Evolutionary conservation across 2,797 vertebrate species (phyloP), one percentile per base, ranked within the genome.

Genomic region (Hippocampus kuda): DNA sequence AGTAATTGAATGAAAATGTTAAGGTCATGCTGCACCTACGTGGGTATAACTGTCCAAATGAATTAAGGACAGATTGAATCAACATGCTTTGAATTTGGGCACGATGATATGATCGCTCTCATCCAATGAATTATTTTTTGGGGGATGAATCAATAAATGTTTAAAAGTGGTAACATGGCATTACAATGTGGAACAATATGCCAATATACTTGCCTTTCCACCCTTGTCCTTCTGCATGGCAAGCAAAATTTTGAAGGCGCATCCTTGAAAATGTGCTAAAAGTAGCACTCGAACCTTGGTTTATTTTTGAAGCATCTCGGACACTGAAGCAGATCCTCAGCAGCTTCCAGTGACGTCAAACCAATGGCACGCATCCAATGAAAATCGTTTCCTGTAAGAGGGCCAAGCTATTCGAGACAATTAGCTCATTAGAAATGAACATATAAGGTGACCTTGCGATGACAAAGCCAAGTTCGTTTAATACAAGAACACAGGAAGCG

Each of bases 251-350:
- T 41, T 41, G 18, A 62, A 65, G 42, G 24, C 24, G 41, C 41
- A 46, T 46, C 63, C 41, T 65, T 65, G 63, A 65, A 46, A 64
- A 65, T 26, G 38, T 46, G 22, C 63, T 65, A 48, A 48, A 26
- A 18, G 63, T 26, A 48, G 2, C 41, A 42, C 30, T 11, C 26
- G 42, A 26, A 65, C n/a, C 42, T 48, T 26, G 62, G 7, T 34
- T 41, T 38, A 41, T 56, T 62, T 41, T 62, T 62, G 34, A 62
- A 62, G 20, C 20, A 62, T 62, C 60, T 41, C 13, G 20, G 34
- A 62, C 20, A 62, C 18, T 62, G 20, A 38, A 65, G n/a, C 27
- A 26, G 22, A 27, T 15, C 42, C 41, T 27, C 44, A 49, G 44
- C 44, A 30, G 44, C 44, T 4, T 65, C 49, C 7, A 49, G 4